A percentile compares a stretch with the other conserved stretches of the same genome.
Evolutionary conservation across 1,140 invertebrate genomes (phyloP).

Genomic region (Diploscapter pachys): DNA sequence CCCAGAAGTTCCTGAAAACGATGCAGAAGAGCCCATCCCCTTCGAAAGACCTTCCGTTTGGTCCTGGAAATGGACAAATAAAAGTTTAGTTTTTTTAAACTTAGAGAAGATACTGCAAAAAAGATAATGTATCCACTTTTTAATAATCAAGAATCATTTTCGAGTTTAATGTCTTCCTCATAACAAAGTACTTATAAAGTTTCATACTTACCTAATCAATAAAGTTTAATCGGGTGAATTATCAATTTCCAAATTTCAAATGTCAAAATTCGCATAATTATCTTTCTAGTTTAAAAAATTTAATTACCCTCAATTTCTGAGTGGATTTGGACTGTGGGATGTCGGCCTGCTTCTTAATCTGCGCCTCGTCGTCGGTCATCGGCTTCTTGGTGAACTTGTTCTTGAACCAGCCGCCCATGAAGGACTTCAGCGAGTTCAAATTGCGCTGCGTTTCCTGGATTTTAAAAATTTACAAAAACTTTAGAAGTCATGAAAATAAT

Average conservation of each 20-base stretch:
- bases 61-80: not conserved
- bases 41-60: conserved; percentile 20
- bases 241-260: too few relatives aligned
- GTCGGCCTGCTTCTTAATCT: conserved; percentile 2
- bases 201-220: too few relatives aligned
- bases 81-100: too few relatives aligned
- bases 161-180: too few relatives aligned
- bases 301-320: conserved; percentile 21
- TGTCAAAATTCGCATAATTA: too few relatives aligned
- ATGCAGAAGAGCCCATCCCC: conserved; percentile 3
- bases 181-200: too few relatives aligned
- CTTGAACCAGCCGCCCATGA: conserved; percentile 59
- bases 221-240: too few relatives aligned
- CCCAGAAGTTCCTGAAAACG: conserved; percentile 30
- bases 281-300: too few relatives aligned
- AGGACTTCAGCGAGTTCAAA: conserved; percentile 82
- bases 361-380: conserved; percentile 20
- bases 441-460: conserved; percentile 85
- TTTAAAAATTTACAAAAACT: not conserved
- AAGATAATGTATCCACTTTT: too few relatives aligned
- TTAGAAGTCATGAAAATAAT: not conserved
- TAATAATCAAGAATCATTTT: too few relatives aligned
- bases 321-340: conserved; percentile 38
- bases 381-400: conserved; percentile 53
- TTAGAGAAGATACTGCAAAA: too few relatives aligned